These are phyloP conservation scores for Psittacus erithacus DNA, from an alignment of 2,113 vertebrate species.

Conservation along the genomic window DNA sequence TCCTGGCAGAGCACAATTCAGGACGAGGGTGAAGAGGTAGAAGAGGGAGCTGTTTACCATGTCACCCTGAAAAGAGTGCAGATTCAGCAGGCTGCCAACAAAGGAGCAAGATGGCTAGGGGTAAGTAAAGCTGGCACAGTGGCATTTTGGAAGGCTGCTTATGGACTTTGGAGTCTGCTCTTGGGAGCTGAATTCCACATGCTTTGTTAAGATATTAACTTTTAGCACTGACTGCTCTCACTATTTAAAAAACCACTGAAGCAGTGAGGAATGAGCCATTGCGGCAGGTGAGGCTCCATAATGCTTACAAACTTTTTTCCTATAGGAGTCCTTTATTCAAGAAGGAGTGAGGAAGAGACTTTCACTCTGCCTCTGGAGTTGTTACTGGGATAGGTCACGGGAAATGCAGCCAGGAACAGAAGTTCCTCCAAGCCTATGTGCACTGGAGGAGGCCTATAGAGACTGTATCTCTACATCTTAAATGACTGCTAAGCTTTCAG, in stretches of 20 bases:
- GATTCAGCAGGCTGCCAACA: slow-evolving; percentile 95
- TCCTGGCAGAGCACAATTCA: slow-evolving; percentile 89
- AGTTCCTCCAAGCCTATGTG: background rate
- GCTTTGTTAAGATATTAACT: slow-evolving; percentile 38
- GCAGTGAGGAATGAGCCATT: background rate
- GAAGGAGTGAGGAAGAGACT: background rate
- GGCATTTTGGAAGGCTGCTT: background rate
- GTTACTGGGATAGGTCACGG: background rate
- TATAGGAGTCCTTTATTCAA: background rate
- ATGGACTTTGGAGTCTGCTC: slow-evolving; percentile 50
- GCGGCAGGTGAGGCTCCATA: background rate
- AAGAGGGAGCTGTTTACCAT: slow-evolving; percentile 95
- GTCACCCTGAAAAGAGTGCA: slow-evolving; percentile 95
- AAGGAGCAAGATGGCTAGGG: slow-evolving; percentile 86
- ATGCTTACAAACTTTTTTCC: background rate
- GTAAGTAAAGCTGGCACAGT: slow-evolving; percentile 62
- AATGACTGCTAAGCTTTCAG: background rate
- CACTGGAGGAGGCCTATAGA: background rate
- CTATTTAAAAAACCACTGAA: background rate
- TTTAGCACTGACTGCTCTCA: background rate
- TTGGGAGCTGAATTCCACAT: slow-evolving; percentile 17
- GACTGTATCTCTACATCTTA: background rate
- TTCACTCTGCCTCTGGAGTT: background rate
- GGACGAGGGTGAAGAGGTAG: slow-evolving; percentile 95
- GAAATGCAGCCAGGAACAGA: background rate